Evolutionary conservation across 2,113 vertebrate genomes (phyloP).

Genomic region (Neogale vison): DNA sequence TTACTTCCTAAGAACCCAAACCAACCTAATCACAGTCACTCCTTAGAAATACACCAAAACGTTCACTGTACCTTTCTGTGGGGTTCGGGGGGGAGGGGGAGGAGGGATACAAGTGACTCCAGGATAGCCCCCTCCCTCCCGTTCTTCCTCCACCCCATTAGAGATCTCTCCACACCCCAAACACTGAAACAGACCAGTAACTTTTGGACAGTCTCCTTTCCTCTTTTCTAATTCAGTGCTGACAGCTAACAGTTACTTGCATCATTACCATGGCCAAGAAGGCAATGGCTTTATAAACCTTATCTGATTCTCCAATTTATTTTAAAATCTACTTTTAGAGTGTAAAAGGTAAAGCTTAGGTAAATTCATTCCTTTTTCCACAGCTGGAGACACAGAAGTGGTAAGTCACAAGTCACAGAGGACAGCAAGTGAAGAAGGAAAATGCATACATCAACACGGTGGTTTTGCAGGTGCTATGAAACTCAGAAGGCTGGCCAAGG

Average conservation of each 20-base stretch:
- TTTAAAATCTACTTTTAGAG: not conserved
- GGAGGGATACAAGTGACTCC: not conserved
- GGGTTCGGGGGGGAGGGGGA: not conserved
- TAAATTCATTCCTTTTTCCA: not conserved
- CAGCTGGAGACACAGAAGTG: not conserved
- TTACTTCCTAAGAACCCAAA: not conserved
- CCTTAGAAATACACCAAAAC: not conserved
- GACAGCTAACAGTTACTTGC: too few relatives aligned
- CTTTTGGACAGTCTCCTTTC: not conserved
- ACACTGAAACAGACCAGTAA: rapidly evolving
- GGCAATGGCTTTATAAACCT: not conserved
- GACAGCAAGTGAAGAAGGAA: not conserved
- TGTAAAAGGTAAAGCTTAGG: not conserved
- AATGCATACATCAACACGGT: rapidly evolving
- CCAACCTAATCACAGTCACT: not conserved
- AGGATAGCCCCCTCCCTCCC: not conserved
- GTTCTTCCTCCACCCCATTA: rapidly evolving
- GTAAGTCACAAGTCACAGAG: not conserved
- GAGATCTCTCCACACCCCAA: not conserved
- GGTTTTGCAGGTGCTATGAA: rapidly evolving
- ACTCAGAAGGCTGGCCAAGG: not conserved
- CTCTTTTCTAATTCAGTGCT: not conserved
- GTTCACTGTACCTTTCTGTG: not conserved
- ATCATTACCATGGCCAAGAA: not conserved
- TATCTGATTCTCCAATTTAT: not conserved